Evolutionary conservation across 2,113 vertebrate genomes (phyloP), one percentile per base, ranked within the genome.

Genomic region (Zosterops hypoxanthus): DNA sequence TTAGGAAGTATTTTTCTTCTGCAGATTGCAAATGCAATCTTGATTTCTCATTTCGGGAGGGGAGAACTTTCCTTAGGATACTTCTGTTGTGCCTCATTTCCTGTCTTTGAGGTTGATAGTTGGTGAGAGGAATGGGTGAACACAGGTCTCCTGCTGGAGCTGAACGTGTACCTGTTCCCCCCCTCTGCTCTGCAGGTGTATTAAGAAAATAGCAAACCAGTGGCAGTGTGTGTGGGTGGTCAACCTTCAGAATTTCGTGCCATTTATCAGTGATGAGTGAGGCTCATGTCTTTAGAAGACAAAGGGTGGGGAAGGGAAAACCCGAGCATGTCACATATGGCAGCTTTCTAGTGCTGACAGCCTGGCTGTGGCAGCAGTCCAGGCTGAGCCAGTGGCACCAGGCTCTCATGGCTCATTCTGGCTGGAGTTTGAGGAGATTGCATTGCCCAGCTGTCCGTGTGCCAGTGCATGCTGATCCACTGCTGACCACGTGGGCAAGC

Each of bases 261-360:
- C 15, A 3, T 53, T 69, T 50, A 17, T 72, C 53, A 34, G 29
- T 42, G 49, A 4, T 87, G 36, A 47, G 26, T n/a, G 55, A 65
- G 36, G 17, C 7, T 24, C 3, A 0, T 4, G 3, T 81, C 89
- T 70, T 60, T 18, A 44, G 41, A 78, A 42, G 21, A 29, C 19
- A 24, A 5, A 0, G 5, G 21, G 9, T 8, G 7, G 24, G 23
- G 17, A 82, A 82, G n/a, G 59, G 46, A 36, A 92, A 46, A 24
- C 39, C 11, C 26, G 26, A 59, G 39, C 0, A 0, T 55, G 22
- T 61, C 0, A 0, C 10, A 0, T 8, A 23, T 6, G 2, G 60
- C n/a, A 53, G 57, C 69, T 75, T 66, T 47, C 42, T 49, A 24
- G 56, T 14, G 64, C 15, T 22, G 20, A 5, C 2, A 9, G 39